Base-by-base conservation (phyloP, 2,888 invertebrate species). In the Chrysopilus asiliformis region DNA sequence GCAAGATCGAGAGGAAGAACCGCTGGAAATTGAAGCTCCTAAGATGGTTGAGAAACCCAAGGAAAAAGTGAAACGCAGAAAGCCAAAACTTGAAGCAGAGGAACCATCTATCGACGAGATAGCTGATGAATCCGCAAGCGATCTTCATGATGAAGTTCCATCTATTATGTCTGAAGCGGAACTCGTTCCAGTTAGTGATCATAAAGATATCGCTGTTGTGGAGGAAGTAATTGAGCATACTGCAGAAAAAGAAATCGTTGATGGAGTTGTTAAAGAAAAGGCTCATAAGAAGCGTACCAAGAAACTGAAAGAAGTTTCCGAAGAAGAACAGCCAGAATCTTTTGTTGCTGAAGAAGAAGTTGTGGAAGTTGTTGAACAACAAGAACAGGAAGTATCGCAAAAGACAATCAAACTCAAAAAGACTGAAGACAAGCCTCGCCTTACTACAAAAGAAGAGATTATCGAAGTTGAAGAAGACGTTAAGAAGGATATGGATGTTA, bases 401-500 rank as follows among this genome's bases (percentile, higher is more conserved):
- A 66, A 65, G 44, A 61, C 66, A 49, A 66, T 69, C 30, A 60
- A 53, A 45, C 16, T 34, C 28, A 34, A 33, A 10, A 42, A 37
- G 17, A 47, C 49, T 30, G 50, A 51, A 42, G 45, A 48, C 38
- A 50, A 53, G 48, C 57, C 56, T 29, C 53, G 60, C 45, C 56
- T 51, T 40, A 57, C 56, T 3, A 60, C 59, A 19, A 58, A 58
- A 10, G 56, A 57, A 42, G 56, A 58, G 47, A 46, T 59, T 9
- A 55, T 55, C 27, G 56, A 57, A 36, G 61, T 59, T 45, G 57
- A 64, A 10, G 57, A 63, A 37, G 55, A 60, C 37, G 67, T 65
- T 34, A 67, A 65, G 41, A 70, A 70, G 52, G 70, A 70, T 42
- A 69, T 73, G 43, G 68, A 68, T 45, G 65, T 74, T 45, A 71